A percentile compares a stretch with the other conserved stretches of the same genome.
These are phyloP conservation scores for Trachythela sp. DNA, from an alignment of 64 coral and sea anemone species.

Conservation along the genomic window DNA sequence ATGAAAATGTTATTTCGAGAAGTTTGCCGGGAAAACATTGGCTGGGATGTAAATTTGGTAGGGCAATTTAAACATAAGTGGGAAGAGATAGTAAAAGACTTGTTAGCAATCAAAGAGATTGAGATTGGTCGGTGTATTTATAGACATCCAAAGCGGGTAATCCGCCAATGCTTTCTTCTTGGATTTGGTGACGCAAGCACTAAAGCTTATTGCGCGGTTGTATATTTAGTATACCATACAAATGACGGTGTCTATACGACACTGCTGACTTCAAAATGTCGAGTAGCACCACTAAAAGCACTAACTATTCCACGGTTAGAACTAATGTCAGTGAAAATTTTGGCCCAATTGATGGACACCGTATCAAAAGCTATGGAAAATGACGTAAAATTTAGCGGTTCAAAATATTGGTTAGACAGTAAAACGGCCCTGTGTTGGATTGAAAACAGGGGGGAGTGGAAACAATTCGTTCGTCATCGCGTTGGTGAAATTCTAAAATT, in stretches of 20 bases:
- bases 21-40: too few species aligned
- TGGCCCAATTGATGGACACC: neutral
- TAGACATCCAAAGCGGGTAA: too few species aligned
- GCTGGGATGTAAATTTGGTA: neutral
- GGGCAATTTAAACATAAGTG: neutral
- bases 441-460: neutral
- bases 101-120: neutral
- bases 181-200: neutral
- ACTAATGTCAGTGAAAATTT: neutral
- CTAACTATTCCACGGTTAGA: neutral
- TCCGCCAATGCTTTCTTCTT: neutral
- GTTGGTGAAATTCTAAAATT: neutral
- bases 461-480: neutral
- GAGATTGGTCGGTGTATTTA: too few species aligned
- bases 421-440: constrained; percentile 5
- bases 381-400: neutral
- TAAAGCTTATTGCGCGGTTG: neutral
- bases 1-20: too few species aligned
- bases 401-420: constrained; percentile 8
- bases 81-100: neutral
- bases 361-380: constrained; percentile 19
- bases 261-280: neutral
- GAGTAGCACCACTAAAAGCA: neutral
- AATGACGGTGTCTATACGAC: neutral
- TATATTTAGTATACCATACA: neutral